Conservation (phyloP, 2,113 vertebrate genomes). For the Dipodomys ordii region DNA sequence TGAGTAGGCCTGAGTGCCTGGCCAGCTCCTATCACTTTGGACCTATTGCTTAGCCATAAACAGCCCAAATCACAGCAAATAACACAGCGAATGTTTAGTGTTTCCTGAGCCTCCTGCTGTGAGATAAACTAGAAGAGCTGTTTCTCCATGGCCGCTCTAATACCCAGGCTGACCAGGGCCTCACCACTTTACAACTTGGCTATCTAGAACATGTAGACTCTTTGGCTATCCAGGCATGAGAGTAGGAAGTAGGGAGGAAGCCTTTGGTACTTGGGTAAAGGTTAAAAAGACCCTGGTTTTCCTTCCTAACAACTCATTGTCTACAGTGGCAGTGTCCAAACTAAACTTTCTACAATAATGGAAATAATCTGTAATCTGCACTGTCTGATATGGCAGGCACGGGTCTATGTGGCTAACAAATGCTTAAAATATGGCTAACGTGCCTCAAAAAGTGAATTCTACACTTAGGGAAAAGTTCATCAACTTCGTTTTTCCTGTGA, state of each 20-base stretch:
- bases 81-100: background rate
- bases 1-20: too few species aligned
- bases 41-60: background rate
- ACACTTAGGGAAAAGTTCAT: background rate
- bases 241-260: background rate
- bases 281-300: background rate
- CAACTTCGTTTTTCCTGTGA: conserved; percentile 30
- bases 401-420: background rate
- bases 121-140: background rate
- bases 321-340: background rate
- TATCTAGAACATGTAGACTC: background rate
- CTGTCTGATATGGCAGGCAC: background rate
- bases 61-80: background rate
- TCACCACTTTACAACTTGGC: background rate
- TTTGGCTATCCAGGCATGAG: background rate
- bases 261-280: background rate
- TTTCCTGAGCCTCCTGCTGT: background rate
- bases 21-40: too few species aligned
- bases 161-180: background rate
- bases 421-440: background rate
- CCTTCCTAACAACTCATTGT: background rate
- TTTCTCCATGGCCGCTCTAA: background rate
- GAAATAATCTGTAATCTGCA: background rate
- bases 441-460: background rate
- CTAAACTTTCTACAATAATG: background rate